Percentiles rank a stretch among this genome's conserved stretches.
phyloP scores from a whole-genome alignment of 2,113 vertebrate genomes.

The Elanus axillaris region DNA sequence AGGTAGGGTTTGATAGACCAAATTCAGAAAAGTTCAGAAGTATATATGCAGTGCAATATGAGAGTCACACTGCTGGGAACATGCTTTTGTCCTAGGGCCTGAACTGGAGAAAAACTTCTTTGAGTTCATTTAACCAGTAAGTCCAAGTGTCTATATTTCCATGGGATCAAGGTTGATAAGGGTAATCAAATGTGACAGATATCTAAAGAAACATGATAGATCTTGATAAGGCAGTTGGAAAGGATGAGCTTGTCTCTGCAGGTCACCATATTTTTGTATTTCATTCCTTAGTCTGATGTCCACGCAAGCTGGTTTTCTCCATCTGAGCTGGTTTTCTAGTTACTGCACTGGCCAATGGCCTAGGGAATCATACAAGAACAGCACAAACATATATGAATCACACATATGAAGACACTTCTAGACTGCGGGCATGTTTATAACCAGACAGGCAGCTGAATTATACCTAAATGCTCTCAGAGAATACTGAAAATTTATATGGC shows the following conservation, averaged over 20 bases:
- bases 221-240: neutral
- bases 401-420: neutral
- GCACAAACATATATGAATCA: neutral
- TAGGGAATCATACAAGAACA: neutral
- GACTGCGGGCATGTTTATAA: neutral
- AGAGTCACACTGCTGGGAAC: neutral
- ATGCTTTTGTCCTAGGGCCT: neutral
- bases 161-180: neutral
- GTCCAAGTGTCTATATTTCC: neutral
- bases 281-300: neutral
- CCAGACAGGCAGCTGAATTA: neutral
- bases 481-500: neutral
- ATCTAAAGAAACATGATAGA: neutral
- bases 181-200: neutral
- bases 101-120: neutral
- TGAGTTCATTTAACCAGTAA: neutral
- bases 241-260: neutral
- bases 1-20: neutral
- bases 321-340: neutral
- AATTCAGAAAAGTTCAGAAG: neutral
- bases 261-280: neutral
- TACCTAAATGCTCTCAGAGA: neutral
- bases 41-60: neutral
- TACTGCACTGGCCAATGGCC: neutral
- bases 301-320: neutral